Conservation (phyloP, 2,113 vertebrate species). For the Brachionichthys hirsutus region DNA sequence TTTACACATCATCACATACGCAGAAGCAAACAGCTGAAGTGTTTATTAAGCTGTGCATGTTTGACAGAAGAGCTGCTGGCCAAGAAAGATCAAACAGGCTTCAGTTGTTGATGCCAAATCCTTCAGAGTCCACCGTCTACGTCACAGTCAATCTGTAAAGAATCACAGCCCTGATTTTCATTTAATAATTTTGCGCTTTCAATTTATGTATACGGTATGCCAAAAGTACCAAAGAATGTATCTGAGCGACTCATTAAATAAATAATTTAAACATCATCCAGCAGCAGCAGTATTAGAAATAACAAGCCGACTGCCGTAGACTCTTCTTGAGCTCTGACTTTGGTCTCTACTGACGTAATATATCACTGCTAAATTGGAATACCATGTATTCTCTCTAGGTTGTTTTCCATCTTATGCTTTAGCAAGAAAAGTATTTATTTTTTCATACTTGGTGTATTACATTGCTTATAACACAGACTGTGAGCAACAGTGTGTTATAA, state of each 20-base stretch:
- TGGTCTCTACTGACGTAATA: no score
- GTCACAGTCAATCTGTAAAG: no score
- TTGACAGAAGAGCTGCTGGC: conserved; percentile 24
- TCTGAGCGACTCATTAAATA: no score
- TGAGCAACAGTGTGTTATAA: conserved; percentile 10
- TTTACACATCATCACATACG: neutral
- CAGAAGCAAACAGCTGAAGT: neutral
- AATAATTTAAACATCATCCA: no score
- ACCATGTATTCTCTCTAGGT: neutral
- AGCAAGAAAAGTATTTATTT: conserved; percentile 6
- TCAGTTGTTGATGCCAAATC: conserved; percentile 16
- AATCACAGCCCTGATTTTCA: no score
- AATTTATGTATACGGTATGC: no score
- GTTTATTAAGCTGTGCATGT: conserved; percentile 8
- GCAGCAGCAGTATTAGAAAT: no score
- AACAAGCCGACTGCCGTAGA: no score
- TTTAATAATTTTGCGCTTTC: no score
- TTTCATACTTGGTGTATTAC: conserved; percentile 7
- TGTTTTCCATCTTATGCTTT: neutral
- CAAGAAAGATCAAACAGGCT: conserved; percentile 29
- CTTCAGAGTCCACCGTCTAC: no score
- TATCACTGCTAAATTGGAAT: neutral
- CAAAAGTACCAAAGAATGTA: no score
- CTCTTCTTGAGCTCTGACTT: no score
- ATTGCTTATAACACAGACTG: conserved; percentile 15